These are phyloP conservation scores for Cherax destructor DNA, from an alignment of 1,140 invertebrate species.

Conservation along the genomic window DNA sequence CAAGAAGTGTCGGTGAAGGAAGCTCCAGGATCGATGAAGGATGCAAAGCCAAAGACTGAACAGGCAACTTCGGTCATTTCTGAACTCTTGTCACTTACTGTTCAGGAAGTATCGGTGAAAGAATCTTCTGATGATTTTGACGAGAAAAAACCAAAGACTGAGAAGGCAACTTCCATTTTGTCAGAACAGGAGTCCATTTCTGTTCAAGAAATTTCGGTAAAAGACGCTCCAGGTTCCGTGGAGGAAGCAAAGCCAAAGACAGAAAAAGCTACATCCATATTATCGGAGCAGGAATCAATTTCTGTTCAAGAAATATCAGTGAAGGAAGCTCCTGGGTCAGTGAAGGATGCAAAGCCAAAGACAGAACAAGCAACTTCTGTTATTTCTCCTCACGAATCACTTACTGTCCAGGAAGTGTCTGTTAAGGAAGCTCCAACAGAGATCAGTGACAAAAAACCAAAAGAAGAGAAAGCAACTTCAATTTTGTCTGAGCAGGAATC, in stretches of 20 bases:
- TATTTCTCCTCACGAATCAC: constrained; percentile 73
- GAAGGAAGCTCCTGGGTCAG: constrained; percentile 74
- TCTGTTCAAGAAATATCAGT: constrained; percentile 34
- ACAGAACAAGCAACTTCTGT: constrained; percentile 75
- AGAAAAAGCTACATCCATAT: constrained; percentile 27
- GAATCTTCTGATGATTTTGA: not conserved
- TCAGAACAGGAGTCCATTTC: constrained; percentile 28
- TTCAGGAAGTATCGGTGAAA: constrained; percentile 35
- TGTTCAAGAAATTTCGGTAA: constrained; percentile 28
- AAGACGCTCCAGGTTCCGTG: constrained; percentile 74
- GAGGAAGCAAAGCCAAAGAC: constrained; percentile 23
- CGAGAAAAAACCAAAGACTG: constrained; percentile 15
- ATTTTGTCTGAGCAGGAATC: constrained; percentile 52
- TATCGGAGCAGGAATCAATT: constrained; percentile 23
- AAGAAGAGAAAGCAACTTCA: constrained; percentile 53
- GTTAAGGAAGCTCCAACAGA: constrained; percentile 39
- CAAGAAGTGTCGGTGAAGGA: too few relatives aligned
- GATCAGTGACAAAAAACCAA: constrained; percentile 33
- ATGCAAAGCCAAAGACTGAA: constrained; percentile 74
- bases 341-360: constrained; percentile 72
- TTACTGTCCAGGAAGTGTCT: constrained; percentile 69
- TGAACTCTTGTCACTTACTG: constrained; percentile 16
- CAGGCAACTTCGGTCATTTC: constrained; percentile 75
- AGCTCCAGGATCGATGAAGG: too few relatives aligned
- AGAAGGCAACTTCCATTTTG: constrained; percentile 9